Conservation (phyloP, 2,113 vertebrate genomes). For the Oreocharis arfaki region DNA sequence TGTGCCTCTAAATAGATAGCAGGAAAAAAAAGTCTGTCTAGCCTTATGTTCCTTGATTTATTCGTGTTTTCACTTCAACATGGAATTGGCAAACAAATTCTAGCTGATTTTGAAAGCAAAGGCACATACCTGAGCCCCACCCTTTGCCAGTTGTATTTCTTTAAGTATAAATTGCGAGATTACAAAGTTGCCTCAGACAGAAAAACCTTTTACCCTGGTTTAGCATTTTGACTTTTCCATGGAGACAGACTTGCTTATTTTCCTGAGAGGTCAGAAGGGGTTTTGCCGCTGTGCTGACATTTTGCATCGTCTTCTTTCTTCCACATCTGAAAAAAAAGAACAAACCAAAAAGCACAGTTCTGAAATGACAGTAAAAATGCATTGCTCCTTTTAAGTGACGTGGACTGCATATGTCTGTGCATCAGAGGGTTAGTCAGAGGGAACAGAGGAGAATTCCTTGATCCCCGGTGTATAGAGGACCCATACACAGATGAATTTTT, state of each 20-base stretch:
- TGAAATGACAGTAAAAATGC: background rate
- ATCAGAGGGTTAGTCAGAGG: background rate
- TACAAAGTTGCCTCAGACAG: background rate
- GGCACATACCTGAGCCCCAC: background rate
- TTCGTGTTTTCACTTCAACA: background rate
- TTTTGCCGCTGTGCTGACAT: background rate
- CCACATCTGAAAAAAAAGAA: background rate
- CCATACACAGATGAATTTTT: background rate
- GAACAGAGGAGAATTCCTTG: background rate
- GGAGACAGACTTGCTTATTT: background rate
- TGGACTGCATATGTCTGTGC: background rate
- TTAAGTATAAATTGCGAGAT: background rate
- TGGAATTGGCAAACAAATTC: background rate
- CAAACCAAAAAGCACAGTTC: background rate
- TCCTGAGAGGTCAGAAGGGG: background rate
- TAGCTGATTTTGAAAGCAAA: background rate
- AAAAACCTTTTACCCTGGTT: background rate
- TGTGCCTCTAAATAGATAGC: background rate
- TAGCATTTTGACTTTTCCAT: background rate
- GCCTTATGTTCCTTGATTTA: background rate
- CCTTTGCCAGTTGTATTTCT: background rate
- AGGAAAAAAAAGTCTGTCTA: background rate
- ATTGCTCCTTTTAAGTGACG: background rate
- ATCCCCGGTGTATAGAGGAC: background rate
- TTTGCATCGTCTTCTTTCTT: background rate